phyloP scores from a whole-genome alignment of 2,797 vertebrate species.

The Sebastes miniatus region DNA sequence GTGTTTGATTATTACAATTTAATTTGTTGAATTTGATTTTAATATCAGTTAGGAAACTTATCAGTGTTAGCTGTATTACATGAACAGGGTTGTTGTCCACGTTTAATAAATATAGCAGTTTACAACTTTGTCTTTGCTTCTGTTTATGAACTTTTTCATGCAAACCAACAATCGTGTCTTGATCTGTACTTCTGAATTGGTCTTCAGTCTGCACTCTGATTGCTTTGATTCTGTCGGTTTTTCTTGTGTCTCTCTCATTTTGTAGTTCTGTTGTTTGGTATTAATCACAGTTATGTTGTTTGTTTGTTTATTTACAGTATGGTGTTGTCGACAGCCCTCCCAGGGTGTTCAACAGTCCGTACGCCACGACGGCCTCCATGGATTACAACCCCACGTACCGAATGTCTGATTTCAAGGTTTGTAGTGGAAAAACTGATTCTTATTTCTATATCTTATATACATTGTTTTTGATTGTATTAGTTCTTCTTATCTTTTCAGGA shows the following conservation, averaged over 20 bases:
- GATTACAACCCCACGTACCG: slow-evolving; percentile 75
- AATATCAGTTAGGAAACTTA: not conserved
- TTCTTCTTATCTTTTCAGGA: accelerated
- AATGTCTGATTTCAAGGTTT: slow-evolving; percentile 80
- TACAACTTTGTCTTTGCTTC: not conserved
- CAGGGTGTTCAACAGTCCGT: slow-evolving; percentile 83
- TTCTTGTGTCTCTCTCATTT: not conserved
- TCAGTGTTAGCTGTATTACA: not conserved
- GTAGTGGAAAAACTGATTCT: not conserved
- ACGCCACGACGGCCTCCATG: slow-evolving; percentile 59
- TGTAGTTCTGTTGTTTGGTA: not conserved
- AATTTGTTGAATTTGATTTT: not conserved
- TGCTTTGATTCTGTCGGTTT: not conserved
- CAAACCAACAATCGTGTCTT: not conserved
- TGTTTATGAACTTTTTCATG: not conserved
- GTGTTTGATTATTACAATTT: not conserved
- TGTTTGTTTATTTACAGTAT: slow-evolving; percentile 41
- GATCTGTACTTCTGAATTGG: not conserved
- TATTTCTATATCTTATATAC: not conserved
- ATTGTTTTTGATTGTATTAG: not conserved
- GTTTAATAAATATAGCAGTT: not conserved
- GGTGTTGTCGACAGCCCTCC: slow-evolving; percentile 67
- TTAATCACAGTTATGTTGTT: not conserved
- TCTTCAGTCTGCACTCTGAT: not conserved
- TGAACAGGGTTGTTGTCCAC: not conserved